Base-by-base conservation (phyloP, 2,113 vertebrate species). In the Erinaceus europaeus region DNA sequence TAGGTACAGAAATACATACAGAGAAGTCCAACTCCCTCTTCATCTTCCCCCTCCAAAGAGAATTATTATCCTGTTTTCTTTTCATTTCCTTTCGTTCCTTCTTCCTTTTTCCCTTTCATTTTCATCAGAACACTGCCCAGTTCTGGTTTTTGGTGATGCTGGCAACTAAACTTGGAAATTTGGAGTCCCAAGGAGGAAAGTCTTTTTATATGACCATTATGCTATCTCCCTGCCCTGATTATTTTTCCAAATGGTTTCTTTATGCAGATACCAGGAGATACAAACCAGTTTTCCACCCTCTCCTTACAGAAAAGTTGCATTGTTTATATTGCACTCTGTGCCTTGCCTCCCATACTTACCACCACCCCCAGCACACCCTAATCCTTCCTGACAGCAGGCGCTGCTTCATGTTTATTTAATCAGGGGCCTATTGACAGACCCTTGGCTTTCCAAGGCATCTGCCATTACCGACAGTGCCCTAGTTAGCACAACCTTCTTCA, bases 401-500 rank as follows among this genome's bases (percentile, higher is more conserved):
- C n/a, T n/a, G n/a, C 20, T 4, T 88, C 76, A 57, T 84, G 72
- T 48, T 83, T 80, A 79, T 86, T 83, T 89, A 69, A 53, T 62
- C 55, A 42, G n/a, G 9, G 86, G 42, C 62, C 36, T 21, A n/a
- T 5, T 27, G 42, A 73, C 67, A 84, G 82, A 1, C 34, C 36
- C 18, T 67, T 61, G 68, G 78, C 78, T 36, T 34, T 75, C 64
- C 55, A n/a, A 65, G 34, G 40, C 61, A 59, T 50, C 55, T 76
- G 42, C 55, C 38, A 12, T 76, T 71, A 68, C 32, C 38, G 17
- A 76, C 55, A 55, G 50, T 2, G 2, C 74, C 7, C 0, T 25
- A 5, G 73, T n/a, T n/a, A n/a, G 20, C 20, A 25, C 14, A 36
- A 38, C 40, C 64, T 77, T 27, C 11, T 61, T 62, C 73, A 44